Base-by-base conservation (phyloP, 64 coral and sea anemone genomes). In the Trachythela sp. region DNA sequence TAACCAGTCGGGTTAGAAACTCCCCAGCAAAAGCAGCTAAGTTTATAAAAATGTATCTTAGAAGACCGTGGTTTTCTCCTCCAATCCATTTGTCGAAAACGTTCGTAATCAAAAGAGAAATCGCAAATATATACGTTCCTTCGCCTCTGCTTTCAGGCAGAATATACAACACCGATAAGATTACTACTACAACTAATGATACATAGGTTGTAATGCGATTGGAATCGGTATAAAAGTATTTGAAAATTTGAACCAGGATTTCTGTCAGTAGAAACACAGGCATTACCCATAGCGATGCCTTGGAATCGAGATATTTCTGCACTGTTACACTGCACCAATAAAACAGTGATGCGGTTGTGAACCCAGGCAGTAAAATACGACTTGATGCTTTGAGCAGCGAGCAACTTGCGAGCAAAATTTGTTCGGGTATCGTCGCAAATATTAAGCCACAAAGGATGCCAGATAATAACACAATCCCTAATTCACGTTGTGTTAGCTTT, bases 271-370 rank as follows among this genome's bases (percentile, higher is more conserved):
- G 30, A 39, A 80, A 80, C 9, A 35, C 30, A 30, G 75, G 75
- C 31, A 37, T 39, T 37, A 80, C 20, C 31, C 31, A 39, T 22
- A 80, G 37, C 1, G 75, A 80, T 34, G 75, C 33, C 15, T 35
- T 37, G 33, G 75, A 80, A 80, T 80, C 27, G 37, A 80, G 30
- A 29, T 80, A 80, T 80, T 36, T 80, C 35, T 80, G 75, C 15
- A 80, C 75, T 13, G 75, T 35, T 6, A 80, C 37, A 80, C 75
- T 35, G 20, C 20, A 80, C 75, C 75, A 80, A 22, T 80, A 80
- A 30, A 80, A 80, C 30, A 80, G 20, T 15, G 75, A 80, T 29
- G 75, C 33, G 3, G 37, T 39, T 6, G 75, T 80, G 33, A 80
- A 9, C 15, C 13, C 33, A 34, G 75, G 75, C 75, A 80, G 30